Percentiles rank a stretch among this genome's conserved stretches.
Evolutionary conservation across 2,888 invertebrate genomes (phyloP).

Genomic region (Spilosoma lubricipeda): DNA sequence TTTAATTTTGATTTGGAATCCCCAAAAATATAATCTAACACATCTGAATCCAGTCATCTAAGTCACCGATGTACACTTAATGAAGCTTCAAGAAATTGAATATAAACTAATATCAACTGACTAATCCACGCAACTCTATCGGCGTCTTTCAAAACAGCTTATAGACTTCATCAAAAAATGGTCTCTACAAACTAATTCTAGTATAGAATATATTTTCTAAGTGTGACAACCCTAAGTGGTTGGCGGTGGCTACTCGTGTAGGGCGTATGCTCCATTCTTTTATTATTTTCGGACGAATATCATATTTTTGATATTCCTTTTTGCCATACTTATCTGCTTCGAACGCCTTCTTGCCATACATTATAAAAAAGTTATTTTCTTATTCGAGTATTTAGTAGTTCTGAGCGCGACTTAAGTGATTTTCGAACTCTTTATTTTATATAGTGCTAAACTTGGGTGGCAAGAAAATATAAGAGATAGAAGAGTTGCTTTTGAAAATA

Average conservation of each 20-base stretch:
- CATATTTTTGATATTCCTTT: conserved; percentile 66
- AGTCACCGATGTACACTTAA: neutral
- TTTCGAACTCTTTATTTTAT: neutral
- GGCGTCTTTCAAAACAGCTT: too few species aligned
- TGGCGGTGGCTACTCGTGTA: conserved; percentile 67
- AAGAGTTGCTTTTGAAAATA: neutral
- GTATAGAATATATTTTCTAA: neutral
- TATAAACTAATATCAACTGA: too few species aligned
- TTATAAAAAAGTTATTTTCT: conserved; percentile 54
- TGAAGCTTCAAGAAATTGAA: too few species aligned
- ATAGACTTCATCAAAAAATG: too few species aligned
- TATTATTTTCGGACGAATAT: conserved; percentile 66
- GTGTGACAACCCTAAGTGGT: conserved; percentile 57
- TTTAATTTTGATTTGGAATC: neutral
- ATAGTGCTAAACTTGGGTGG: neutral
- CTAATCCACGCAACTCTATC: too few species aligned
- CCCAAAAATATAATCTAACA: neutral
- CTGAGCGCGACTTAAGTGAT: conserved; percentile 6
- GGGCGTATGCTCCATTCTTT: conserved; percentile 57
- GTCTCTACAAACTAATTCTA: neutral
- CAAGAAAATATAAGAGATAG: neutral
- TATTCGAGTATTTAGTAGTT: conserved; percentile 27
- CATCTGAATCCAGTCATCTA: neutral
- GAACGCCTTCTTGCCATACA: conserved; percentile 57
- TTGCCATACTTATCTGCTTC: conserved; percentile 67